phyloP scores from a whole-genome alignment of 2,797 vertebrate species.

The Epinephelus coioides region DNA sequence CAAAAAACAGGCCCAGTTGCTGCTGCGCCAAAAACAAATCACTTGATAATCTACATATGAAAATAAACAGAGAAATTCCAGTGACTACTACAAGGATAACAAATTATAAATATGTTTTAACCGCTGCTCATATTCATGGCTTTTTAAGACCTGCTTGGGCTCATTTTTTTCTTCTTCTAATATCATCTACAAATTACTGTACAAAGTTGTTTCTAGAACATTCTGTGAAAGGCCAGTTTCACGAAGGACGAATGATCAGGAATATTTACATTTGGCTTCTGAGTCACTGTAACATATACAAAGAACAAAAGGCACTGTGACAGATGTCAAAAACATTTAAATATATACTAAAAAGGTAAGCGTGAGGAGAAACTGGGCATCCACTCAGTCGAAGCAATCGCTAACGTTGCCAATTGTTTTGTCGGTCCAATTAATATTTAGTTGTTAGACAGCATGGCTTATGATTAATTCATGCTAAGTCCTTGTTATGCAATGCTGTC shows the following conservation, averaged over 20 bases:
- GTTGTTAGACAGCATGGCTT: conserved; percentile 29
- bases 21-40: conserved; percentile 39
- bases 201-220: conserved; percentile 73
- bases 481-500: conserved; percentile 28
- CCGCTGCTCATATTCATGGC: conserved; percentile 73
- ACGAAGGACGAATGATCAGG: conserved; percentile 69
- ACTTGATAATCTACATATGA: conserved; percentile 39
- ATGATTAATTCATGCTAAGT: conserved; percentile 15
- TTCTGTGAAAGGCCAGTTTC: conserved; percentile 86
- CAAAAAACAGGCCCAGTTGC: conserved; percentile 6
- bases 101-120: conserved; percentile 80
- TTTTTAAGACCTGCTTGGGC: conserved; percentile 83
- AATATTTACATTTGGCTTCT: conserved; percentile 77
- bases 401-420: conserved; percentile 5
- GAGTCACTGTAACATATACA: conserved; percentile 65
- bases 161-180: conserved; percentile 50
- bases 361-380: neutral
- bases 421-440: neutral
- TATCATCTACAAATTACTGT: conserved; percentile 77
- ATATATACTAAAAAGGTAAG: conserved; percentile 45
- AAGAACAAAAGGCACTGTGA: conserved; percentile 82
- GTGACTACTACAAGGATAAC: conserved; percentile 73
- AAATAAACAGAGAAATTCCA: conserved; percentile 74
- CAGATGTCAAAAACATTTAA: conserved; percentile 64
- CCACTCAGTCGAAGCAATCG: conserved; percentile 18